Evolutionary conservation across 2,797 vertebrate species (phyloP).

Genomic region (Lindbergichthys nudifrons): DNA sequence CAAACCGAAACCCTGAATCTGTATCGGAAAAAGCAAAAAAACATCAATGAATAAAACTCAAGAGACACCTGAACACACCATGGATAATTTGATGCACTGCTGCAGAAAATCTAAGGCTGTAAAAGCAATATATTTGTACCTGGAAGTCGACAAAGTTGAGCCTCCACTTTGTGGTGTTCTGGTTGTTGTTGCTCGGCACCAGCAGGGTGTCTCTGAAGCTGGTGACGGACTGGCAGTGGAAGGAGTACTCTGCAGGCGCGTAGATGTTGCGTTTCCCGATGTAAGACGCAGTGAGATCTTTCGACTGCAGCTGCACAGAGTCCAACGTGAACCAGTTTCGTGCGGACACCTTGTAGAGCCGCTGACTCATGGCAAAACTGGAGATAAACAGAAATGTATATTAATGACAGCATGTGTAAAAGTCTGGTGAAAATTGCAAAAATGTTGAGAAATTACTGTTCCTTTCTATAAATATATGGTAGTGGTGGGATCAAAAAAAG

Average conservation of each 20-base stretch:
- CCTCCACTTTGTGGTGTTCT: slow-evolving; percentile 69
- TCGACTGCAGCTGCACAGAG: slow-evolving; percentile 75
- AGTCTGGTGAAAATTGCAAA: not conserved
- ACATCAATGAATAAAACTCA: slow-evolving; percentile 5
- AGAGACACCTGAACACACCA: not conserved
- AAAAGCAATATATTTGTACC: slow-evolving; percentile 74
- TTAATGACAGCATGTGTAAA: not conserved
- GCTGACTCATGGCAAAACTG: slow-evolving; percentile 84
- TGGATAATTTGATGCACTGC: not conserved
- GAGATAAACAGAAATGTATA: slow-evolving; percentile 2
- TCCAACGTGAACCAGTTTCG: slow-evolving; percentile 87
- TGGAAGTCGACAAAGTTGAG: slow-evolving; percentile 89
- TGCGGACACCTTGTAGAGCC: slow-evolving; percentile 84
- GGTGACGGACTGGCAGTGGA: slow-evolving; percentile 85
- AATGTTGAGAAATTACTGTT: not conserved
- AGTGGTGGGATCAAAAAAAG: not conserved
- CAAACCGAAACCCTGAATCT: slow-evolving; percentile 90
- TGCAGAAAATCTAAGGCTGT: not conserved
- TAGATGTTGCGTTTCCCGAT: slow-evolving; percentile 78
- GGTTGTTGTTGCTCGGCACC: slow-evolving; percentile 19
- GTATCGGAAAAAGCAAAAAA: slow-evolving; percentile 8
- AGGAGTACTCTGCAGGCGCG: slow-evolving; percentile 89
- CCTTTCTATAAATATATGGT: not conserved
- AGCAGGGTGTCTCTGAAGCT: slow-evolving; percentile 77
- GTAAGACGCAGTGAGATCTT: slow-evolving; percentile 58